Evolutionary conservation across 2,888 invertebrate genomes (phyloP).

Genomic region (Trichogramma dendrolimi): DNA sequence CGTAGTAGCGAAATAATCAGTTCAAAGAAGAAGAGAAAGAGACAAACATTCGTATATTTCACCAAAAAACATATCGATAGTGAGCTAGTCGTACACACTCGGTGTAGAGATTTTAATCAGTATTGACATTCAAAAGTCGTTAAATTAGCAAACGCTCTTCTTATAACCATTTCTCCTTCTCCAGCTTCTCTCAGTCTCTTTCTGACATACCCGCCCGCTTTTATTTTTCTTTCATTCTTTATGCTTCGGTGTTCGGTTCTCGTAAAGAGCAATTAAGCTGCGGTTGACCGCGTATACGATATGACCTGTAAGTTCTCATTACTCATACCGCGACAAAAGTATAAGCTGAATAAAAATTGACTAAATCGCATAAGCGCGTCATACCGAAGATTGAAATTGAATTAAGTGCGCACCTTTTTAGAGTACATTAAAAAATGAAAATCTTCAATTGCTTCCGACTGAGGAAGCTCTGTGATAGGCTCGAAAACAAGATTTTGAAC

Average conservation of each 20-base stretch:
- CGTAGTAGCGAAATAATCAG: too few relatives aligned
- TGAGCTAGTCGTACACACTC: too few relatives aligned
- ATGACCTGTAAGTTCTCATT: slow-evolving; percentile 47
- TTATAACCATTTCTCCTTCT: too few relatives aligned
- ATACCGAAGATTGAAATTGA: slow-evolving; percentile 27
- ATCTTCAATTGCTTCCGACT: too few relatives aligned
- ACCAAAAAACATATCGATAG: too few relatives aligned
- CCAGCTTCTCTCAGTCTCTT: too few relatives aligned
- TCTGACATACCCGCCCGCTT: not conserved
- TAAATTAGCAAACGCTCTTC: slow-evolving; percentile 26
- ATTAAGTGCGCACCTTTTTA: too few relatives aligned
- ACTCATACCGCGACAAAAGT: slow-evolving; percentile 37
- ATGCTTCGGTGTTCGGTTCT: slow-evolving; percentile 20
- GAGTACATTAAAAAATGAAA: too few relatives aligned
- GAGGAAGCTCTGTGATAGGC: too few relatives aligned
- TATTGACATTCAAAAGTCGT: slow-evolving; percentile 30
- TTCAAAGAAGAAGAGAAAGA: too few relatives aligned
- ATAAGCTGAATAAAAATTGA: slow-evolving; percentile 24
- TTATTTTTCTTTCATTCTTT: slow-evolving; percentile 9
- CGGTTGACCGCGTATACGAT: slow-evolving; percentile 52
- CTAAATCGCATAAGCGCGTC: slow-evolving; percentile 36
- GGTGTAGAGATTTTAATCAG: slow-evolving; percentile 28
- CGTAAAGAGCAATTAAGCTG: slow-evolving; percentile 35
- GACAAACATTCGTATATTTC: too few relatives aligned
- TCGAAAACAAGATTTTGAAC: too few relatives aligned